Conservation (phyloP, 2,113 vertebrate species). For the Quiscalus mexicanus region DNA sequence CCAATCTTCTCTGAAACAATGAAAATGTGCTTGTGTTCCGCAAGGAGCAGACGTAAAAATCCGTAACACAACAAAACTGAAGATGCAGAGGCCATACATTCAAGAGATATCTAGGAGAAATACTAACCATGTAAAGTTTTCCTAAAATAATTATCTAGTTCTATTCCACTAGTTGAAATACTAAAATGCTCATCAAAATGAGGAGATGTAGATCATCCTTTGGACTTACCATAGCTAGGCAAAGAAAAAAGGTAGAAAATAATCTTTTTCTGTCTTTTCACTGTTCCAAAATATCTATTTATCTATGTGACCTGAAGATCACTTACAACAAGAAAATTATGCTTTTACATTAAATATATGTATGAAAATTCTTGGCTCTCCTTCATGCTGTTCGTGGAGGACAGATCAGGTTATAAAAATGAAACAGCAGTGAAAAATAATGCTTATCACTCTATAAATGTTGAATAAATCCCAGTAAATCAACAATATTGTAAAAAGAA, state of each 20-base stretch:
- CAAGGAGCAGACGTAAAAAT: not conserved
- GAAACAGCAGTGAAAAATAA: not conserved
- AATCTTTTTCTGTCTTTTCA: not conserved
- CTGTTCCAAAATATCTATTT: not conserved
- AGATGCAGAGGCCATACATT: not conserved
- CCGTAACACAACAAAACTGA: not conserved
- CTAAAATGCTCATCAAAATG: not conserved
- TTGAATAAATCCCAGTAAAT: not conserved
- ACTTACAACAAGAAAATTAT: accelerated
- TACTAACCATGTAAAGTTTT: not conserved
- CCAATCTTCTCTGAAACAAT: not conserved
- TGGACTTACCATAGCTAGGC: not conserved
- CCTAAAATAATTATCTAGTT: not conserved
- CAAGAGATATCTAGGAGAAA: not conserved
- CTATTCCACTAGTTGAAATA: not conserved
- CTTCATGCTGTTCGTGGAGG: not conserved
- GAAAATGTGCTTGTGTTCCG: not conserved
- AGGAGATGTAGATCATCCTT: not conserved
- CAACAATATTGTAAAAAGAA: not conserved
- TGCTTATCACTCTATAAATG: not conserved
- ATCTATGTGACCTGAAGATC: not conserved
- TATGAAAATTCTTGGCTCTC: not conserved
- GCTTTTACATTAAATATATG: not conserved
- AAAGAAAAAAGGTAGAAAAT: not conserved
- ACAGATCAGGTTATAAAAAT: not conserved